Evolutionary conservation across 2,797 vertebrate genomes (phyloP).

Genomic region (Parauchenoglanis punctatus): DNA sequence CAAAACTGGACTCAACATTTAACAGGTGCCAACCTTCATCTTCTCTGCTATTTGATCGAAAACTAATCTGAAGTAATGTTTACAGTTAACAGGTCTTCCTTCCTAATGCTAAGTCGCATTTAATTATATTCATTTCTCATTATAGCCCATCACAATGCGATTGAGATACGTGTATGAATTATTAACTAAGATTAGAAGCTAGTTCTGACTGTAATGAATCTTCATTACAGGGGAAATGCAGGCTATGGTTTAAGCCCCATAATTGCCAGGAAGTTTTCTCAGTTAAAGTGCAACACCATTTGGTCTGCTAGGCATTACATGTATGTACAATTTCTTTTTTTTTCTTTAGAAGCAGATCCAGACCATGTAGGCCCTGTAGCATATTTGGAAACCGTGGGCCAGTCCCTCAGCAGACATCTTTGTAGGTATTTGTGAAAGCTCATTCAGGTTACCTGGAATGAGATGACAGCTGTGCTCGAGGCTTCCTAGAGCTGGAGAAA

Average conservation of each 20-base stretch:
- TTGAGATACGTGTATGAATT: constrained; percentile 1
- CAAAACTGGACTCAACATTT: not conserved
- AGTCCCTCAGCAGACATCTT: not conserved
- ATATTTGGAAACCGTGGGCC: not conserved
- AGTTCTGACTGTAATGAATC: not conserved
- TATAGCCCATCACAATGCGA: not conserved
- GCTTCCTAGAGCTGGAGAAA: not conserved
- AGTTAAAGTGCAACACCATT: not conserved
- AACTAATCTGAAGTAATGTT: not conserved
- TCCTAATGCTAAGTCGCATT: not conserved
- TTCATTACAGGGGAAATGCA: not conserved
- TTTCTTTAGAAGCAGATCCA: not conserved
- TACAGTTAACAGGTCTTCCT: not conserved
- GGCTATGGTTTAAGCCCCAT: no score
- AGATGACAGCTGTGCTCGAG: not conserved
- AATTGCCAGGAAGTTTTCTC: no score
- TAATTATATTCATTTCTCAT: not conserved
- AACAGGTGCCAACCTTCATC: not conserved
- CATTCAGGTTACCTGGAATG: constrained; percentile 6
- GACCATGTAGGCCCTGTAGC: not conserved
- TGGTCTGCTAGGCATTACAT: not conserved
- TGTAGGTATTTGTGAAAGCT: constrained; percentile 12
- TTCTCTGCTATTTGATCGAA: not conserved
- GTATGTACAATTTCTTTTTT: not conserved
- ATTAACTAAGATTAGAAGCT: not conserved